phyloP scores from a whole-genome alignment of 2,888 invertebrate genomes.

The Harmothoe impar region DNA sequence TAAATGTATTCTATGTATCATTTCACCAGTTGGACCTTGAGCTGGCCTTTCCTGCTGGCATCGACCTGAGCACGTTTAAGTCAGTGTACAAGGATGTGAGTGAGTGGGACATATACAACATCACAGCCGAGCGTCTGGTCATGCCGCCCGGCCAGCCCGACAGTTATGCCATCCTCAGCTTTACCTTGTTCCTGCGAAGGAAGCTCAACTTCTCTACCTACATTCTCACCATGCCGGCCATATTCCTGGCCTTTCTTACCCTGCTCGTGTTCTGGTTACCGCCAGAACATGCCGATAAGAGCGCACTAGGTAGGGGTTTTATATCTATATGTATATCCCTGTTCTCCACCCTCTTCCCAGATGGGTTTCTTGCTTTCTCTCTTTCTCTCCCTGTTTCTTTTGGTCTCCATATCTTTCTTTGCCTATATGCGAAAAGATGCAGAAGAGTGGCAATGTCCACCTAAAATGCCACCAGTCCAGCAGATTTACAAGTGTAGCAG shows the following conservation, averaged over 20 bases:
- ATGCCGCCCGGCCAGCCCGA: constrained; percentile 61
- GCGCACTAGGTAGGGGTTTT: constrained; percentile 63
- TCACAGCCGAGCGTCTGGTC: constrained; percentile 58
- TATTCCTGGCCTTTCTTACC: constrained; percentile 68
- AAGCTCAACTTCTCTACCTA: constrained; percentile 68
- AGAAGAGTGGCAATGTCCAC: no score
- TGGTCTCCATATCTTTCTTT: no score
- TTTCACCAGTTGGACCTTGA: neutral
- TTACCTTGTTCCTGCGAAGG: constrained; percentile 64
- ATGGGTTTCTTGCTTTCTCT: no score
- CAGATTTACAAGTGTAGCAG: no score
- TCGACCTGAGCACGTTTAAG: constrained; percentile 68
- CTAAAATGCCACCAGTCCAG: no score
- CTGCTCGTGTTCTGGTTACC: constrained; percentile 69
- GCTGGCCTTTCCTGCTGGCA: constrained; percentile 42
- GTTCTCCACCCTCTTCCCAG: no score
- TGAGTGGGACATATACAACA: constrained; percentile 67
- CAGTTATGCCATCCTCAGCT: constrained; percentile 64
- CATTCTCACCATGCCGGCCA: constrained; percentile 70
- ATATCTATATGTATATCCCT: no score
- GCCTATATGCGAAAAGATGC: no score
- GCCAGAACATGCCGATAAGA: constrained; percentile 68
- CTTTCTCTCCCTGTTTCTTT: no score
- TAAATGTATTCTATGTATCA: no score
- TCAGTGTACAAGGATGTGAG: constrained; percentile 67